Base-by-base conservation (phyloP, 2,888 invertebrate genomes). In the Lasius fuliginosus region DNA sequence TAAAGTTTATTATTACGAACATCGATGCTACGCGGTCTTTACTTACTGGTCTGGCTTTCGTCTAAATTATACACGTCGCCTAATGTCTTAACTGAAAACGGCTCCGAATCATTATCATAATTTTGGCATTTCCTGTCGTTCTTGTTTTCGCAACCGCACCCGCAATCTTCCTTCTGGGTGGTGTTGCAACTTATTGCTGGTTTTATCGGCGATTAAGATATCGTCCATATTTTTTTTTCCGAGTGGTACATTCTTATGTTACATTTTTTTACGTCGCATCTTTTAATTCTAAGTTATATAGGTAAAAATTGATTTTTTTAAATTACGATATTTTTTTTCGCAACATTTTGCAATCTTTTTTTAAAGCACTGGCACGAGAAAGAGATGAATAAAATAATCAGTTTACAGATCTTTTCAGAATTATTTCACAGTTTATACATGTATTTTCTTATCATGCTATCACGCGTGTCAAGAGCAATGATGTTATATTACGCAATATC, bases 81-180 rank as follows among this genome's bases (percentile, higher is more conserved):
- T 95, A 95, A 95, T 95, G 95, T 95, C 95, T 95, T 95, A 95
- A 95, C 95, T 94, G 93, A 94, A 94, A 94, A 93, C 92, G 89
- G 90, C 92, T 89, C 86, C 83, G 92, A 93, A 94, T 93, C 94
- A 95, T 95, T 95, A 95, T 94, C 93, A 93, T 95, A 95, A 95
- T 95, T 95, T 94, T 91, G 93, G 94, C 92, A 92, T 93, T 93
- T 92, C 92, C 90, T 91, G 86, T 86, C 86, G 90, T 91, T 93
- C 92, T 91, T 84, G 89, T 92, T 91, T 87, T 91, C 91, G 87
- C 86, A 86, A 90, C 79, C 89, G 90, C 89, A 91, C 87, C 89
- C 91, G 92, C 93, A 94, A 94, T 94, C 93, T 93, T 93, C 93
- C 87, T 91, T 92, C 94, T 93, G 94, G 93, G 93, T 93, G 92